A percentile compares a stretch with the other conserved stretches of the same genome.
These are phyloP conservation scores for Corythornis madagascariensis DNA, from an alignment of 2,113 vertebrate genomes.

Conservation along the genomic window DNA sequence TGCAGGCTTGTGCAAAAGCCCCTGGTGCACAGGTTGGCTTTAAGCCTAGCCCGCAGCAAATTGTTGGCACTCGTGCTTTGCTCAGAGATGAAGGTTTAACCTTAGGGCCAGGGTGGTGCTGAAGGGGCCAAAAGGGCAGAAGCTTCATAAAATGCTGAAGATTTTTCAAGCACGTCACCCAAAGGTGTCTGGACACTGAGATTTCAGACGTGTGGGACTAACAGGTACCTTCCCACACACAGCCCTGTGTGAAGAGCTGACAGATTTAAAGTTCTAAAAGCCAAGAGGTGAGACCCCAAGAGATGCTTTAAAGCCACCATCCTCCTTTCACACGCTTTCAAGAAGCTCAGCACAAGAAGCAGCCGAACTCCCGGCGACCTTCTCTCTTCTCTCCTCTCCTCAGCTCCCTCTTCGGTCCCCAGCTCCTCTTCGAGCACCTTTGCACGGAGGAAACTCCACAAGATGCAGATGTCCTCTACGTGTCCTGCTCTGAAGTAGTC, in stretches of 20 bases:
- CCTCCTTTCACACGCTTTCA: neutral
- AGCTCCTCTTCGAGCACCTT: neutral
- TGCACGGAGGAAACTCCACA: neutral
- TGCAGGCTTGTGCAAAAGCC: neutral
- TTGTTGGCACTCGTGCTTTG: neutral
- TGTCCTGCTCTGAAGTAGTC: neutral
- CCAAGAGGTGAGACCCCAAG: neutral
- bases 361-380: neutral
- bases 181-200: rapidly evolving
- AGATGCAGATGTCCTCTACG: neutral
- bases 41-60: neutral
- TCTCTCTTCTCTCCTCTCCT: neutral
- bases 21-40: rapidly evolving
- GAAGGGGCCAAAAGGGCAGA: neutral
- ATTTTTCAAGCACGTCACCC: neutral
- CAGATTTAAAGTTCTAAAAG: neutral
- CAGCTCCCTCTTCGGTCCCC: neutral
- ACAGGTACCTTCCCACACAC: neutral
- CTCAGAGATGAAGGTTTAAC: neutral
- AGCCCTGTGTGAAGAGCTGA: neutral
- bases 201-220: rapidly evolving
- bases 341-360: neutral
- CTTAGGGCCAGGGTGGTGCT: rapidly evolving
- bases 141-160: neutral
- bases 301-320: neutral